A percentile compares a stretch with the other conserved stretches of the same genome.
Evolutionary conservation across 2,113 vertebrate genomes (phyloP).

Genomic region (Bucco capensis): DNA sequence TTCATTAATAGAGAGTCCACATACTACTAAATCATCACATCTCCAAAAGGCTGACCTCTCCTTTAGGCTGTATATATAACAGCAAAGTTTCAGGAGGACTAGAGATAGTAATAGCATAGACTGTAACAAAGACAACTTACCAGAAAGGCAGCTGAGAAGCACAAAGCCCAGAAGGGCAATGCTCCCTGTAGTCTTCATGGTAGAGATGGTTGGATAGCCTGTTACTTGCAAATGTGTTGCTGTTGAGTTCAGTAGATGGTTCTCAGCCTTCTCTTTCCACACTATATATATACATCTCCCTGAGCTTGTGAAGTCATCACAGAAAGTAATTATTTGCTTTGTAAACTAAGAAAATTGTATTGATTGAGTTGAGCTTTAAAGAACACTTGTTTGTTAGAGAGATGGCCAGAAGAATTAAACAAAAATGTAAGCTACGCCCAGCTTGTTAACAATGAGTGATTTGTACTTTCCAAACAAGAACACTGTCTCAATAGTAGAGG

Average conservation of each 20-base stretch:
- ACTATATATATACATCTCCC: neutral
- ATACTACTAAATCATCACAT: neutral
- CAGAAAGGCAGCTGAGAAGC: constrained; percentile 26
- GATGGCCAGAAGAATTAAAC: constrained; percentile 50
- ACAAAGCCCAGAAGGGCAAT: constrained; percentile 37
- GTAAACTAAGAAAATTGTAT: constrained; percentile 57
- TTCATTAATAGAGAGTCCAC: neutral
- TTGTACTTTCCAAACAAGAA: constrained; percentile 40
- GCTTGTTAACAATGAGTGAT: constrained; percentile 45
- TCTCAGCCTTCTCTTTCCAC: neutral
- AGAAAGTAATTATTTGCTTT: constrained; percentile 52
- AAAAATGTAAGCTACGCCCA: constrained; percentile 52
- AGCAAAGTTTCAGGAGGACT: neutral
- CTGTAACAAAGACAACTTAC: neutral
- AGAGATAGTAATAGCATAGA: neutral
- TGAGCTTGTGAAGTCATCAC: constrained; percentile 1
- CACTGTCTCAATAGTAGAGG: constrained; percentile 25
- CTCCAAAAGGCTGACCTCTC: neutral
- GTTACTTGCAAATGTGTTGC: neutral
- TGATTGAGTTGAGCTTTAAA: constrained; percentile 20
- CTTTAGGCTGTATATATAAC: neutral
- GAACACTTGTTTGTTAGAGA: constrained; percentile 45
- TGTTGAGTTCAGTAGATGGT: neutral
- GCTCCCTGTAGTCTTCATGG: constrained; percentile 5
- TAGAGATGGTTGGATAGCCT: neutral